Percentiles rank a stretch among this genome's conserved stretches.
Evolutionary conservation across 2,888 invertebrate species (phyloP).

Genomic region (Griposia aprilina): DNA sequence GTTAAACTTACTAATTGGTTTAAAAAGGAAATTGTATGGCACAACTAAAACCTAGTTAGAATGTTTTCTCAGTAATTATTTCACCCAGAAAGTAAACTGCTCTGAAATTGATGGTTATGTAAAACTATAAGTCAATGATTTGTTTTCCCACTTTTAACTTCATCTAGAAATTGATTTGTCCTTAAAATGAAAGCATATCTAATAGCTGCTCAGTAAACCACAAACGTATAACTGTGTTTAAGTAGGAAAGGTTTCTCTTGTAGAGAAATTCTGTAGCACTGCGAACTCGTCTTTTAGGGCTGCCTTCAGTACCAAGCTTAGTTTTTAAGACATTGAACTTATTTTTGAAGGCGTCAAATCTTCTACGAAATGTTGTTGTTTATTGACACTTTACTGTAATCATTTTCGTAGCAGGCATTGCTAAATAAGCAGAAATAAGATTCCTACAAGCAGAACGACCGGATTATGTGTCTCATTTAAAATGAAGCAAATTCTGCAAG

Average conservation of each 20-base stretch:
- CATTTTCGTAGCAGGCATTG: constrained; percentile 1
- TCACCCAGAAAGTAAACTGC: not conserved
- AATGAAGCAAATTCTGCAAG: not conserved
- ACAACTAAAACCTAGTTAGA: not conserved
- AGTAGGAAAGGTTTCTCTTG: constrained; percentile 39
- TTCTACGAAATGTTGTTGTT: not conserved
- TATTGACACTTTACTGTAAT: constrained; percentile 4
- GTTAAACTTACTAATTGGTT: not conserved
- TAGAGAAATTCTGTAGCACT: constrained; percentile 44
- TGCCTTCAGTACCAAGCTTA: not conserved
- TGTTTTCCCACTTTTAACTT: not conserved
- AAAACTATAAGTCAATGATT: not conserved
- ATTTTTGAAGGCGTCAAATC: not conserved
- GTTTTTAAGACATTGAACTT: not conserved
- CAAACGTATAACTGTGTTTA: constrained; percentile 30
- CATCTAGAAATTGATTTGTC: not conserved
- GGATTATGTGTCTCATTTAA: constrained; percentile 8
- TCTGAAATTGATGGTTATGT: not conserved
- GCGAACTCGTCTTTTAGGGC: constrained; percentile 41
- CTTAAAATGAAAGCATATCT: constrained; percentile 12
- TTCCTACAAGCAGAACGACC: not conserved
- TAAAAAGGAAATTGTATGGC: not conserved
- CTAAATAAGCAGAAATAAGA: constrained; percentile 17
- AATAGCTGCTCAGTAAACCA: constrained; percentile 14
- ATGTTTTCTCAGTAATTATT: not conserved